phyloP scores from a whole-genome alignment of 2,113 vertebrate species.

The Chauna torquata region DNA sequence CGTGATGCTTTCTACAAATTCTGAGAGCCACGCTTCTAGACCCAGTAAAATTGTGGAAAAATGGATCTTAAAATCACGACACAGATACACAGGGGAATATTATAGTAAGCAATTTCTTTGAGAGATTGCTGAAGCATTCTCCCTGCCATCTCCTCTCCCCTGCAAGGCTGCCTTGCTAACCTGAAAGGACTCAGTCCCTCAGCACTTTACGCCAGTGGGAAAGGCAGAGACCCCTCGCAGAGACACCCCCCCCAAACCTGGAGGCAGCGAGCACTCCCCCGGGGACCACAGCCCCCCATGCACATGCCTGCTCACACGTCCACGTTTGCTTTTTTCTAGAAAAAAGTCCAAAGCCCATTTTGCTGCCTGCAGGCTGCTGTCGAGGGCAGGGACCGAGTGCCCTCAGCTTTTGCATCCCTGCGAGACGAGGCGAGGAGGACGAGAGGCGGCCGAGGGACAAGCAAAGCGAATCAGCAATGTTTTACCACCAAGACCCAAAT shows the following conservation, averaged over 20 bases:
- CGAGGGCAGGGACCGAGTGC: not conserved
- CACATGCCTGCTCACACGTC: not conserved
- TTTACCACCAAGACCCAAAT: not conserved
- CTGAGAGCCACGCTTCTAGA: not conserved
- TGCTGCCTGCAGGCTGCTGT: not conserved
- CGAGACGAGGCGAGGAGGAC: not conserved
- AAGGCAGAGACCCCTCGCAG: rapidly evolving
- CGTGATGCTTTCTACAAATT: not conserved
- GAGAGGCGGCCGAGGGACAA: not conserved
- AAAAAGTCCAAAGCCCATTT: not conserved
- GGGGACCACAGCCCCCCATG: rapidly evolving
- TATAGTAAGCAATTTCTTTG: not conserved
- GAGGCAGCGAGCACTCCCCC: not conserved
- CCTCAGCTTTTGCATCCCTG: not conserved
- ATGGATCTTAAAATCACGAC: not conserved
- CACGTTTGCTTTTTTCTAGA: not conserved
- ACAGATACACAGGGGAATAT: not conserved
- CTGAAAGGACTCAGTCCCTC: not conserved
- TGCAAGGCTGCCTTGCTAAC: not conserved
- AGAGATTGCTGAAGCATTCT: not conserved
- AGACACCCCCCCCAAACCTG: not conserved
- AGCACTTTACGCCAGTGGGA: rapidly evolving
- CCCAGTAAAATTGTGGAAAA: not conserved
- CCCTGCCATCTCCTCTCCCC: not conserved
- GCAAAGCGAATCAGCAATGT: not conserved